phyloP scores from a whole-genome alignment of 2,797 vertebrate genomes.

The Periparus ater region DNA sequence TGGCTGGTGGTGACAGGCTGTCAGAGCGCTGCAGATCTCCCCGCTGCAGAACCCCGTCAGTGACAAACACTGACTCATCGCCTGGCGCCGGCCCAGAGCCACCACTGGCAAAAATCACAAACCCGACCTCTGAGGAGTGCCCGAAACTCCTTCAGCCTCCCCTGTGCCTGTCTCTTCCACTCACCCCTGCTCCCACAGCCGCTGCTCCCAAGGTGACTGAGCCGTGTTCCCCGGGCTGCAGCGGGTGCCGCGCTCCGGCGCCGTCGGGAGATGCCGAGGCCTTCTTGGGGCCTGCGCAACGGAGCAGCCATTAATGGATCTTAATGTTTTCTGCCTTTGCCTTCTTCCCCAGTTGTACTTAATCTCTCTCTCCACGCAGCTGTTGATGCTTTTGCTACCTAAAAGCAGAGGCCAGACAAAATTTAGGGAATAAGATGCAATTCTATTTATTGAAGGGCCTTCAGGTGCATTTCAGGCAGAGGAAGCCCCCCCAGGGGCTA shows the following conservation, averaged over 20 bases:
- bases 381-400: neutral
- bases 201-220: fast-evolving
- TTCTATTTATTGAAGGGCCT: neutral
- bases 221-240: neutral
- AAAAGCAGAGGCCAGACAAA: neutral
- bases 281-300: fast-evolving
- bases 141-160: neutral
- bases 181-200: neutral
- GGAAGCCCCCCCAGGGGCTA: fast-evolving
- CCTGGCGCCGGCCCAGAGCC: neutral
- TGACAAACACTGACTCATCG: constrained; percentile 14
- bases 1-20: constrained; percentile 52
- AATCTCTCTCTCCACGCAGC: neutral
- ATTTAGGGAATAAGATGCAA: fast-evolving
- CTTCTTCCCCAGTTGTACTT: neutral
- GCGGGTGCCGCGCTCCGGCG: fast-evolving
- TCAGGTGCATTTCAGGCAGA: neutral
- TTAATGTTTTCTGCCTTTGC: neutral
- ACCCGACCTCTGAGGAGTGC: neutral
- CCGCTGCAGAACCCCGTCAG: neutral
- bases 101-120: neutral
- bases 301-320: neutral
- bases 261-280: fast-evolving
- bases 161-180: neutral
- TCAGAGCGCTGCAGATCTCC: neutral